Base-by-base conservation (phyloP, 2,797 vertebrate species). In the Poeciliopsis paucimaculata region DNA sequence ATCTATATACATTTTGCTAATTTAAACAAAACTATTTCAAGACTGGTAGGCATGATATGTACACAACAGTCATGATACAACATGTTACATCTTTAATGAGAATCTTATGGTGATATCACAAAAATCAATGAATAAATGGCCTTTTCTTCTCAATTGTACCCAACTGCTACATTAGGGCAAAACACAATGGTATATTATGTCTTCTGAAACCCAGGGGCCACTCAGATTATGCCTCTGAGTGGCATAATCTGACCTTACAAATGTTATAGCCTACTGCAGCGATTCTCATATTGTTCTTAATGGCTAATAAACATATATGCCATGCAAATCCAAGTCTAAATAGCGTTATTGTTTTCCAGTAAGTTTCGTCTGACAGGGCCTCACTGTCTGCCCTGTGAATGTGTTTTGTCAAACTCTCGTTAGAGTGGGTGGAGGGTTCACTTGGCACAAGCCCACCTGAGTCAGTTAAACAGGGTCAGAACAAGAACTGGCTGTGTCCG, bases 361-460 rank as follows among this genome's bases (percentile, higher is more conserved):
- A 81, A 53, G 79, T 79, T 80, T 80, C 77, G 86, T 36, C 39
- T 73, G 78, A 66, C 36, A 77, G 26, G 83, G 85, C 66, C 80
- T 81, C 83, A 75, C 79, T 77, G 87, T 88, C 83, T 89, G 83
- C 73, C 82, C 82, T 82, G 85, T 80, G 84, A 88, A 80, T 90
- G 88, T 86, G 86, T 92, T 93, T 93, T 86, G 90, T 90, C 90
- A 85, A 90, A 82, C 80, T 81, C 82, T 62, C 89, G 89, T 82
- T 89, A 91, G 91, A 90, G 75, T 7, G 76, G 71, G 28, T 34
- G 46, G 73, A 74, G 82, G 81, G 81, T 39, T 76, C 66, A 83
- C 73, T 87, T 93, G 91, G 90, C 92, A 84, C 75, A 51, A 72
- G 74, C 70, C 77, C 71, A 86, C 81, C 86, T 88, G 91, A 92